Conservation (phyloP, 2,113 vertebrate genomes). For the Zosterops pallidus region DNA sequence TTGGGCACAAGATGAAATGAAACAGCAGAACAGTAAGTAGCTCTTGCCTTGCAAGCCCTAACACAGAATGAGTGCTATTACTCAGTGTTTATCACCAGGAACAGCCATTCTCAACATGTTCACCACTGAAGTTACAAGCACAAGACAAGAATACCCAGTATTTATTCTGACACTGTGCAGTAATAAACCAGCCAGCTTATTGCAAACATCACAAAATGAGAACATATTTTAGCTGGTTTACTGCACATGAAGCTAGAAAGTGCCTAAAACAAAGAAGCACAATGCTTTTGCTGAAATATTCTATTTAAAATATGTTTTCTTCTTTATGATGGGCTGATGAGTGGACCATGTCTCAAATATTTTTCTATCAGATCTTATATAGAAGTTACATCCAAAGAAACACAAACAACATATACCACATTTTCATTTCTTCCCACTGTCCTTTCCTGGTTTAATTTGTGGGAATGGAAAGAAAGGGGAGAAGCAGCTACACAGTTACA, state of each 20-base stretch:
- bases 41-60: slow-evolving; percentile 31
- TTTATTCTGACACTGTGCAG: slow-evolving; percentile 3
- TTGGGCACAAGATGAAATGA: slow-evolving; percentile 60
- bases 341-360: background rate
- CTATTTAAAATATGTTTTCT: background rate
- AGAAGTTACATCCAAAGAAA: background rate
- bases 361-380: background rate
- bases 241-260: background rate
- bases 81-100: slow-evolving; percentile 41
- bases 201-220: background rate
- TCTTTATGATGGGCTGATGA: background rate
- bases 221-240: background rate
- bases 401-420: background rate
- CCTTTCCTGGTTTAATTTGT: background rate
- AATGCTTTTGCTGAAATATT: background rate
- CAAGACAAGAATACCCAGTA: background rate
- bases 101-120: slow-evolving; percentile 32
- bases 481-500: background rate
- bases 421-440: background rate
- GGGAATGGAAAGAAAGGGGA: background rate
- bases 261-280: background rate
- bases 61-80: slow-evolving; percentile 42
- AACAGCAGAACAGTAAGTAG: background rate
- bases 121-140: background rate
- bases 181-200: background rate